A percentile compares a stretch with the other conserved stretches of the same genome.
Evolutionary conservation across 2,888 invertebrate genomes (phyloP).

Genomic region (Caenorhabditis afra): DNA sequence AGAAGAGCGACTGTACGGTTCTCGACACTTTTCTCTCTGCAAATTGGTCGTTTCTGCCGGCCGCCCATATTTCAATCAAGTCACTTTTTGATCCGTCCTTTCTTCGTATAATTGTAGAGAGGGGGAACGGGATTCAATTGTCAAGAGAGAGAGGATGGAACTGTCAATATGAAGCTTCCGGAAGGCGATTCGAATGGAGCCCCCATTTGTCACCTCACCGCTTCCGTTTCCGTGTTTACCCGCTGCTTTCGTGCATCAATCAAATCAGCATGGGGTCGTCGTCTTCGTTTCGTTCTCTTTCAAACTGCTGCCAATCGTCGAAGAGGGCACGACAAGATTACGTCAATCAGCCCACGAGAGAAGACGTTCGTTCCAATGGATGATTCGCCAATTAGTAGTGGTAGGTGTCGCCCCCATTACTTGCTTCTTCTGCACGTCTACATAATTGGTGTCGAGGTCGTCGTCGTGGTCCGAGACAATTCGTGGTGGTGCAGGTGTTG

Average conservation of each 20-base stretch:
- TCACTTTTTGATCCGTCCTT: conserved; percentile 21
- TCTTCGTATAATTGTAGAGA: conserved; percentile 35
- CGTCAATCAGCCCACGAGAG: no score
- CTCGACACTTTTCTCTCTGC: conserved; percentile 7
- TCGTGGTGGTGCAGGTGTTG: no score
- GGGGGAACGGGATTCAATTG: neutral
- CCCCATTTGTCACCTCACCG: neutral
- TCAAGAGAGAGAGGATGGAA: neutral
- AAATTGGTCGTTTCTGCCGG: conserved; percentile 20
- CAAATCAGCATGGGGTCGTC: conserved; percentile 26
- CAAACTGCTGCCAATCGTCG: no score
- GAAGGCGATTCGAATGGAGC: no score
- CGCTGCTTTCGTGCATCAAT: conserved; percentile 25
- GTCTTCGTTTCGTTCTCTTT: no score
- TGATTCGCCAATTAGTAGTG: no score
- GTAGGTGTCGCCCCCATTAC: no score
- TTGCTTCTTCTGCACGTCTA: no score
- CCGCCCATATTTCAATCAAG: conserved; percentile 41
- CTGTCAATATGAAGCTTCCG: conserved; percentile 5
- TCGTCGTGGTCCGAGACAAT: no score
- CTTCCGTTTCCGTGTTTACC: conserved; percentile 18
- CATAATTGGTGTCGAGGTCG: no score
- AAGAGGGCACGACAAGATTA: no score
- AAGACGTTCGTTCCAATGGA: no score
- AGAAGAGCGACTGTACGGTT: conserved; percentile 17